Evolutionary conservation across 2,888 invertebrate species (phyloP), one percentile per base, ranked within the genome.

Genomic region (Pseudococcus viburni): DNA sequence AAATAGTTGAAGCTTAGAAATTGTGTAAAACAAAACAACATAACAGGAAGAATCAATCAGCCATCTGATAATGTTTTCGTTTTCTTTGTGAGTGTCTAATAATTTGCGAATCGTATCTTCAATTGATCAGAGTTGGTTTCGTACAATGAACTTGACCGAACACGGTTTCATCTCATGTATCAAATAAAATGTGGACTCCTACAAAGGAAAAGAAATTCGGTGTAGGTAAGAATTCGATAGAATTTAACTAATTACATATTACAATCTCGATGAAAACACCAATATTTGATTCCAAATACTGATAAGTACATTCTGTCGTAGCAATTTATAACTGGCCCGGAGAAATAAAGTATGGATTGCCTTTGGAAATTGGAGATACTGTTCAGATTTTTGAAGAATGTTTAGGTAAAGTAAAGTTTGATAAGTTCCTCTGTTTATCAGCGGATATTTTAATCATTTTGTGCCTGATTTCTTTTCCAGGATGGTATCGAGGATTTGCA

Each of bases 301-400:
- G 0, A 26, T 85, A 59, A 55, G 55, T 9, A 55, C 83, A 85
- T 39, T 88, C 46, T 86, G 90, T 94, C 94, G 89, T 93, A 97
- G 97, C 96, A 91, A 95, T 98, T 89, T 97, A 97, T 93, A 97
- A 97, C 92, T 98, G 96, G 96, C 94, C 95, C 91, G 96, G 96
- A 90, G 96, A 96, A 92, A 94, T 95, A 46, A 94, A 94, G 86
- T 95, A 94, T 90, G 96, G 96, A 55, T 92, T 97, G 89, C 94
- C 96, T 6, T 92, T 98, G 90, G 96, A 97, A 92, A 97, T 98
- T 90, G 98, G 98, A 89, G 98, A 98, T 92, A 96, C 96, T 7
- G 95, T 98, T 4, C 97, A 98, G 92, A 96, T 98, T 90, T 93
- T 97, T 90, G 97, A 98, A 93, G 97, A 98, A 93, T 96, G 95